A percentile compares a stretch with the other conserved stretches of the same genome.
Conservation (phyloP, 64 coral and sea anemone species). For the Porites lutea region DNA sequence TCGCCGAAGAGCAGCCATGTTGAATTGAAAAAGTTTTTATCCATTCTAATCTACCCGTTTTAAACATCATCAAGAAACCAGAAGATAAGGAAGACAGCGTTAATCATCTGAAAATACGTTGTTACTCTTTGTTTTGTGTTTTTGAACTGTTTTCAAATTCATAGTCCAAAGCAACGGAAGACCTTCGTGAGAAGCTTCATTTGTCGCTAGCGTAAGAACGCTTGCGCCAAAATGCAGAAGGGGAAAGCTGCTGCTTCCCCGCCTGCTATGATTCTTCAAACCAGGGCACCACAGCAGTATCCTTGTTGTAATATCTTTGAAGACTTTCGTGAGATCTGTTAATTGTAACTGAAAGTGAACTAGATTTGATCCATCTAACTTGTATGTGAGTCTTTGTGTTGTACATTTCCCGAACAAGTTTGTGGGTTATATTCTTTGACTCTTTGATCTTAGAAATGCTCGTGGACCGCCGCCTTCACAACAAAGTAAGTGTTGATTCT, state of each 20-base stretch:
- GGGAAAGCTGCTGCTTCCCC: conserved; percentile 87
- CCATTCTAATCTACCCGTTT: conserved; percentile 80
- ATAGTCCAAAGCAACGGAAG: conserved; percentile 90
- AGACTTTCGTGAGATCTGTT: neutral
- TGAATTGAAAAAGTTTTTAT: conserved; percentile 91
- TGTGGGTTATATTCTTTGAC: conserved; percentile 79
- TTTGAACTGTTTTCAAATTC: conserved; percentile 57
- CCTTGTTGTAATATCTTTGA: conserved; percentile 46
- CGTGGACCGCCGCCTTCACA: conserved; percentile 82
- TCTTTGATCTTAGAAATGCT: conserved; percentile 71
- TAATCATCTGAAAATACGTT: neutral
- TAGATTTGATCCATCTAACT: neutral
- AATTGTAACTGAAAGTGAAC: neutral
- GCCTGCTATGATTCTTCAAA: neutral
- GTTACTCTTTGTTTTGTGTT: conserved; percentile 45
- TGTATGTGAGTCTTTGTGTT: conserved; percentile 56
- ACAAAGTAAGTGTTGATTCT: conserved; percentile 80
- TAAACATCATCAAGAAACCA: conserved; percentile 74
- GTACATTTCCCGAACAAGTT: conserved; percentile 64
- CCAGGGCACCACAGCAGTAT: conserved; percentile 72
- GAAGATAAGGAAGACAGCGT: conserved; percentile 42
- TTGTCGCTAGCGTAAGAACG: conserved; percentile 90
- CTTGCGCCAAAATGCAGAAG: conserved; percentile 93
- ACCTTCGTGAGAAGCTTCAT: conserved; percentile 91
- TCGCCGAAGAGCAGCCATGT: conserved; percentile 99